A percentile compares a stretch with the other conserved stretches of the same genome.
Evolutionary conservation across 1,140 invertebrate species (phyloP).

Genomic region (Achatina immaculata): DNA sequence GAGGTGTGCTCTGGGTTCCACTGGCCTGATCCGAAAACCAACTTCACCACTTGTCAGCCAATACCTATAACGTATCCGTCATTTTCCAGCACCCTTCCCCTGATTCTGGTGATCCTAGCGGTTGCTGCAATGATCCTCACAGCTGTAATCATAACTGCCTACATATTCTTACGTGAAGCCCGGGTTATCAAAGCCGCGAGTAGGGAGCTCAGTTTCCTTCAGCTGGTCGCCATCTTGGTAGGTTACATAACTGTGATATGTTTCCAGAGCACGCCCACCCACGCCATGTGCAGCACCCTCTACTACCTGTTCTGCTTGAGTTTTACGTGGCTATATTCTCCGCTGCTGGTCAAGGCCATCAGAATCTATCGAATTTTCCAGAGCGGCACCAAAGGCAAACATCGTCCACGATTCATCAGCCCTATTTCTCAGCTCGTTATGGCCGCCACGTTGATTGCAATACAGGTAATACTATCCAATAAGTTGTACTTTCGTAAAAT

Average conservation of each 20-base stretch:
- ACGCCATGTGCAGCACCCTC: slow-evolving; percentile 70
- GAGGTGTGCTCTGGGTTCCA: slow-evolving; percentile 38
- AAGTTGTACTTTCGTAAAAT: too few relatives aligned
- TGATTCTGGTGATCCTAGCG: slow-evolving; percentile 72
- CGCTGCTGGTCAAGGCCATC: slow-evolving; percentile 92
- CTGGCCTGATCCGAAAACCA: slow-evolving; percentile 69
- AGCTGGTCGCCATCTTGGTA: slow-evolving; percentile 88
- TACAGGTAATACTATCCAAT: slow-evolving; percentile 23
- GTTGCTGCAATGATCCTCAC: slow-evolving; percentile 70
- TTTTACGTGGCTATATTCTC: slow-evolving; percentile 92
- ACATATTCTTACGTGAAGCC: slow-evolving; percentile 84
- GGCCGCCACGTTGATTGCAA: slow-evolving; percentile 4
- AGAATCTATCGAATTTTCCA: slow-evolving; percentile 90
- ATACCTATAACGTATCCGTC: slow-evolving; percentile 44
- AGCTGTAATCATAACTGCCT: slow-evolving; percentile 74
- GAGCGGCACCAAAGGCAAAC: slow-evolving; percentile 28
- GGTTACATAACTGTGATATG: slow-evolving; percentile 91
- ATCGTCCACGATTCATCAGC: slow-evolving; percentile 9
- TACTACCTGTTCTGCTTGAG: slow-evolving; percentile 84
- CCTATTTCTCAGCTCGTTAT: slow-evolving; percentile 1
- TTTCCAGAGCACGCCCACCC: slow-evolving; percentile 78
- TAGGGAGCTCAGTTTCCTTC: slow-evolving; percentile 83
- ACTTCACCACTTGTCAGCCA: slow-evolving; percentile 73
- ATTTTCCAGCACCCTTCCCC: slow-evolving; percentile 58
- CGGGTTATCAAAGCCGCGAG: slow-evolving; percentile 79